Percentiles rank a stretch among this genome's conserved stretches.
Evolutionary conservation across 2,113 vertebrate genomes (phyloP).

Genomic region (Colius striatus): DNA sequence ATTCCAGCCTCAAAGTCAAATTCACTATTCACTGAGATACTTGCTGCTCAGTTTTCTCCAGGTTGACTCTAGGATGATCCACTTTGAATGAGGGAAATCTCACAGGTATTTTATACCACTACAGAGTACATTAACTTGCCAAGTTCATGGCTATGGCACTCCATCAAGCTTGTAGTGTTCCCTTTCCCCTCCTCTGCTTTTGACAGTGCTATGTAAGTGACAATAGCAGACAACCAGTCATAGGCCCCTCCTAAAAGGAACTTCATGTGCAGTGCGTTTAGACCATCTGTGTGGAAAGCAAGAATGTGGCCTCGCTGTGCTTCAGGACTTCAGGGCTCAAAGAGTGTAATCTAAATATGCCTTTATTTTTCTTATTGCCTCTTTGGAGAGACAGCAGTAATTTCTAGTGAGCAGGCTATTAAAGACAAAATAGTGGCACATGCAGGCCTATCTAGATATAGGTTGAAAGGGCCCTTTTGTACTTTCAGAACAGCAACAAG

Average conservation of each 20-base stretch:
- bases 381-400: background rate
- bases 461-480: background rate
- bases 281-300: background rate
- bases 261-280: fast-evolving
- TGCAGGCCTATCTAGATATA: background rate
- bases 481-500: background rate
- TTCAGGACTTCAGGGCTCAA: background rate
- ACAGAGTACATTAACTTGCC: background rate
- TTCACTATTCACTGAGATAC: background rate
- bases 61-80: background rate
- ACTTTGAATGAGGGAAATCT: background rate
- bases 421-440: background rate
- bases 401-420: background rate
- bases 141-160: background rate
- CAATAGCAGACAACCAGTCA: background rate
- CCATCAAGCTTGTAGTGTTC: background rate
- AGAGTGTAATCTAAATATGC: background rate
- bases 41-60: background rate
- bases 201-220: fast-evolving
- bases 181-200: fast-evolving
- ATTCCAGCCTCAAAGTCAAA: background rate
- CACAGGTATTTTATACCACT: background rate
- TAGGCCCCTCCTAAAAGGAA: background rate
- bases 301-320: background rate
- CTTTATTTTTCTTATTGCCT: background rate